Evolutionary conservation across 2,888 invertebrate species (phyloP), one percentile per base, ranked within the genome.

Genomic region (Xanthia icteritia): DNA sequence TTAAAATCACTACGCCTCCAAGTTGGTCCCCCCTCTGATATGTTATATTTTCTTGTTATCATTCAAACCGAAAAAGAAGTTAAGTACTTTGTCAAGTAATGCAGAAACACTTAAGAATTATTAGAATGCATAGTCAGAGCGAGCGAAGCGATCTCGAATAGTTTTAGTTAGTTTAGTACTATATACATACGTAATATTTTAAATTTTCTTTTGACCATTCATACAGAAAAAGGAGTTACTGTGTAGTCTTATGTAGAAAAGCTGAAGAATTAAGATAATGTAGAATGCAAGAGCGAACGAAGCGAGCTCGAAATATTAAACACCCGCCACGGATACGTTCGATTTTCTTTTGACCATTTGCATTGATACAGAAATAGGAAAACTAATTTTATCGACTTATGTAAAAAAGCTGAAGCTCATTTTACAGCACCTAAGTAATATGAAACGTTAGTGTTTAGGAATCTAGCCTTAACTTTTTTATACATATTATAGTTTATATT

Each of bases 351-450:
- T 54, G 11, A 23, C 9, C 23, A 23, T 36, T 36, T 4, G n/a
- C n/a, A n/a, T n/a, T n/a, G n/a, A 39, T 54, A 54, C 11, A 54
- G 56, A 56, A 56, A 56, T n/a, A 56, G 56, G 56, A 56, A 56
- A n/a, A 56, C n/a, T 56, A n/a, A n/a, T 56, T 56, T 56, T 56
- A n/a, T 56, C n/a, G 56, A 56, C n/a, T n/a, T n/a, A 56, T 56
- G 11, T n/a, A n/a, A 11, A 56, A 54, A 56, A n/a, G 1, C n/a
- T 56, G 9, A 54, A 23, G 23, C 54, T n/a, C 54, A 23, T 23
- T 54, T 11, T n/a, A 54, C 54, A 56, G 23, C 11, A 56, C 11
- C n/a, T 56, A 23, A 54, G 11, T 54, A 54, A 11, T 54, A n/a
- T 54, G 4, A 54, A 54, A 20, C 51, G 51, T 51, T 23, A 51